phyloP scores from a whole-genome alignment of 2,113 vertebrate species.

The Colossoma macropomum region DNA sequence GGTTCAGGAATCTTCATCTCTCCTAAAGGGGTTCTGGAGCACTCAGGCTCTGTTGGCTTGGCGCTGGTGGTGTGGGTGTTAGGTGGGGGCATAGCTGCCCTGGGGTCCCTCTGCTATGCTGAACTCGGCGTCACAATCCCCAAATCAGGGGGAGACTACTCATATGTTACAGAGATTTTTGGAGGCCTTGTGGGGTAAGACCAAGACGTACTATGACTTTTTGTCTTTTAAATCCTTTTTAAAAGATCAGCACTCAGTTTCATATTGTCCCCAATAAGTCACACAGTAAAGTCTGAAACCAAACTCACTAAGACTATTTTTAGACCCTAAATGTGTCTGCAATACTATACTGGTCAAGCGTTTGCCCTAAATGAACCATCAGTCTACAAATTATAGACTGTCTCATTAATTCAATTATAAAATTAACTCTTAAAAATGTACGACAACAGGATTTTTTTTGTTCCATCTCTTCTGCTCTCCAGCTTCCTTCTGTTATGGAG shows the following conservation, averaged over 20 bases:
- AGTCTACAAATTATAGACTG: neutral
- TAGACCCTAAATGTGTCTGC: neutral
- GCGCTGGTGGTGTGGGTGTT: constrained; percentile 92
- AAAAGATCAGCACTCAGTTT: neutral
- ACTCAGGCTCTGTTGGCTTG: constrained; percentile 92
- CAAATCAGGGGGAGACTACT: constrained; percentile 96
- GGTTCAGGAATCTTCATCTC: constrained; percentile 99
- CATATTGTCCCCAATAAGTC: neutral
- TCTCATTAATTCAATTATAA: neutral
- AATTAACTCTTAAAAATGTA: neutral
- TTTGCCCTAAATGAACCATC: neutral
- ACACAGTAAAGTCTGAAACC: too few species aligned
- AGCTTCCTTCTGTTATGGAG: constrained; percentile 97
- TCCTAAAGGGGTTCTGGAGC: constrained; percentile 95
- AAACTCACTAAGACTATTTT: neutral
- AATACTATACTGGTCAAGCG: neutral
- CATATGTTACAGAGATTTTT: constrained; percentile 96
- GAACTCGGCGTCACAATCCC: constrained; percentile 96
- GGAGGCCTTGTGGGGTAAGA: constrained; percentile 94
- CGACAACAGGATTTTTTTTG: neutral
- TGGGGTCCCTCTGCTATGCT: constrained; percentile 95
- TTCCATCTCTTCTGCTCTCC: constrained; percentile 17
- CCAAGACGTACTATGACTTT: neutral
- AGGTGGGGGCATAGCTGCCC: constrained; percentile 87
- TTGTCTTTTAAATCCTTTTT: neutral